Evolutionary conservation across 2,113 vertebrate genomes (phyloP), one percentile per base, ranked within the genome.

Genomic region (Pogona vitticeps): DNA sequence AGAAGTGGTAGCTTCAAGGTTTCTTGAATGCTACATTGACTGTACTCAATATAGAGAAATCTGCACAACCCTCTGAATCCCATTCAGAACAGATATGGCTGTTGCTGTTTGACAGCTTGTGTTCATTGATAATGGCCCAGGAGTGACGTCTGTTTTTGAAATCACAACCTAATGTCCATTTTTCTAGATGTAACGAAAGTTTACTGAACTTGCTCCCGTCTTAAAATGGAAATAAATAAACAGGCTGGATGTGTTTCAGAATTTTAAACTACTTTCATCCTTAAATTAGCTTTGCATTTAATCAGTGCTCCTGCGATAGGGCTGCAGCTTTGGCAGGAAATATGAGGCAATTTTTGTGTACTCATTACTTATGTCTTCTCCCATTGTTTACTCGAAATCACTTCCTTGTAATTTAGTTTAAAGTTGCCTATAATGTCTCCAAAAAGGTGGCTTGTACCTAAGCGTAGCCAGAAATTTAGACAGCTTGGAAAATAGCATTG

Each of bases 341-440:
- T 52, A 71, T 71, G 83, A 79, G 63, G 58, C 72, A 17, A 20
- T 82, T 52, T 72, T 79, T 77, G 31, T 78, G 65, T 52, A 46
- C 56, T 88, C 56, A 63, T 83, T 83, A 83, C 56, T 83, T 88
- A 56, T 68, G 56, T 77, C 75, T 78, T 70, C 31, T 46, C 23
- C 18, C 73, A 65, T 52, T 86, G 61, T 78, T 72, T 83, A 79
- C 21, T 88, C 38, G 31, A 79, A 83, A 88, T 79, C n/a, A 72
- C 31, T 52, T 84, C 40, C 52, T 84, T 26, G 21, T 88, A 83
- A 61, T 78, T 88, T 42, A 42, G 36, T 79, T 84, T 84, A 42
- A 78, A 79, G 21, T 68, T 83, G 5, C 40, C n/a, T 46, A 8
- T 52, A 79, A 9, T 13, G 28, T 36, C 17, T 79, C 23, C 40